A percentile compares a stretch with the other conserved stretches of the same genome.
These are phyloP conservation scores for Capreolus pygargus DNA, from an alignment of 2,113 vertebrate genomes.

Conservation along the genomic window DNA sequence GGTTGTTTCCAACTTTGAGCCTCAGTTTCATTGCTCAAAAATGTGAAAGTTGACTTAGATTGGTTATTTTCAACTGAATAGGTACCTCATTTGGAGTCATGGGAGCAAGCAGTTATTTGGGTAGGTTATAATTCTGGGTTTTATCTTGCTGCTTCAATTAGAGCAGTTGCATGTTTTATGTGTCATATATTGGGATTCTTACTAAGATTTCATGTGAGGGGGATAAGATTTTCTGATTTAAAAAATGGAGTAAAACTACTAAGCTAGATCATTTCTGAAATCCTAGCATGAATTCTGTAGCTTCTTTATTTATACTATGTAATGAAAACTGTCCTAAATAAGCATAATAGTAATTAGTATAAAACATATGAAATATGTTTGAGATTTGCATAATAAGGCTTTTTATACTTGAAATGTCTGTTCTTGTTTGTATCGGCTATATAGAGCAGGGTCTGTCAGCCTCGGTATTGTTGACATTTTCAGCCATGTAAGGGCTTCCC, in stretches of 20 bases:
- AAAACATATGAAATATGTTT: not conserved
- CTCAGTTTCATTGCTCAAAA: not conserved
- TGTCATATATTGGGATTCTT: not conserved
- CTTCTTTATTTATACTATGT: not conserved
- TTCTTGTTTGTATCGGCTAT: not conserved
- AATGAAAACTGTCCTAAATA: constrained; percentile 10
- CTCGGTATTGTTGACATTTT: not conserved
- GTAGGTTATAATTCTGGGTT: constrained; percentile 20
- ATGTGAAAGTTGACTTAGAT: constrained; percentile 7
- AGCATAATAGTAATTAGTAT: not conserved
- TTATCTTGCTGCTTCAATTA: constrained; percentile 20
- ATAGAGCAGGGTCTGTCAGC: not conserved
- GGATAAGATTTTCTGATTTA: not conserved
- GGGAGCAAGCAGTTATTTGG: not conserved
- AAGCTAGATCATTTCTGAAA: constrained; percentile 12
- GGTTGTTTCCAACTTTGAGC: not conserved
- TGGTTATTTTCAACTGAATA: constrained; percentile 24
- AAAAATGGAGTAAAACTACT: not conserved
- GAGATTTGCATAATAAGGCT: not conserved
- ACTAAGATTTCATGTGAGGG: not conserved
- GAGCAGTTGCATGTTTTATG: not conserved
- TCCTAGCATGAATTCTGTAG: constrained; percentile 9
- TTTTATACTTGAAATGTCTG: not conserved
- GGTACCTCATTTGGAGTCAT: not conserved
- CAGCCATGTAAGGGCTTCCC: not conserved